Base-by-base conservation (phyloP, 1,140 invertebrate genomes). In the Dinothrombium tinctorium region DNA sequence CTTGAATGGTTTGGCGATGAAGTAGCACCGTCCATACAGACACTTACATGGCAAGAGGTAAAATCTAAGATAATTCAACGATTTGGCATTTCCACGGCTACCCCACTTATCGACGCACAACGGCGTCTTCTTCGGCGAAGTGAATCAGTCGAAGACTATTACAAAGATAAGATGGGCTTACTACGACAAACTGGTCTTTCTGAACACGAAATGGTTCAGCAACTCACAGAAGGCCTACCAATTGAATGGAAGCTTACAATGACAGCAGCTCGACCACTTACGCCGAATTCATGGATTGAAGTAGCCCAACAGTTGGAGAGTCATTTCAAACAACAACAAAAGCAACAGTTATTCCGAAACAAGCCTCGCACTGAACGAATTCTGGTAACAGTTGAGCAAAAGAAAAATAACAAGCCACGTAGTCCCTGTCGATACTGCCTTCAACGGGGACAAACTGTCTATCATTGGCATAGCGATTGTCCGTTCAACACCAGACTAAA, bases 121-220 rank as follows among this genome's bases (percentile, higher is more conserved):
- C 14, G 20, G 14, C n/a, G n/a, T 6, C 23, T 11, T 14, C 35
- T 37, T 20, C 11, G 17, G 6, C 33, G 11, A 33, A 14, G 14
- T 6, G 33, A 33, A 33, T 33, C 33, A 8, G 33, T 33, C 17
- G 33, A 33, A 33, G 33, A 33, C 6, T 33, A 33, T 14, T 33
- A 33, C 26, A 7, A 8, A 19, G 6, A 14, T 14, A 33, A 33
- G 17, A 15, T 33, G 17, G 17, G 33, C 8, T 19, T 33, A 7
- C 26, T 28, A 8, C 7, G 26, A 28, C 26, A 28, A n/a, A 28
- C 26, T 28, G 7, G 7, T 28, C 26, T 28, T 8, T 28, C 26
- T 28, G n/a, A 7, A 28, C 7, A 7, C 7, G 26, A 28, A 28
- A 28, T 28, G 7, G 7, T 28, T 28, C 26, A 28, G n/a, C 26